Evolutionary conservation across 2,888 invertebrate species (phyloP).

Genomic region (Aphrophora alni): DNA sequence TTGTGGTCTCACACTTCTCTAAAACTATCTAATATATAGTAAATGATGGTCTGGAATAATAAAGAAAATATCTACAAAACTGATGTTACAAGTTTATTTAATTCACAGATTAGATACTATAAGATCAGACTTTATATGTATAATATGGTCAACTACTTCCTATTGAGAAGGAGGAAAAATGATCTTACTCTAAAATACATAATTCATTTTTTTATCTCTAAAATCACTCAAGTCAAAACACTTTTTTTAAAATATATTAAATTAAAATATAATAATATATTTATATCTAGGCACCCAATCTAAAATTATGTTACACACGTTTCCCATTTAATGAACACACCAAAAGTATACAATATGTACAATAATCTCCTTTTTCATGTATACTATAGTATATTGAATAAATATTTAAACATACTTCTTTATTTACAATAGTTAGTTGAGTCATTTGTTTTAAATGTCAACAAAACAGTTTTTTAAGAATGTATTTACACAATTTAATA

Average conservation of each 20-base stretch:
- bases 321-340: neutral
- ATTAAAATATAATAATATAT: neutral
- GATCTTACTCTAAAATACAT: neutral
- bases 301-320: neutral
- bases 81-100: neutral
- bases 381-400: too few relatives aligned
- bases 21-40: neutral
- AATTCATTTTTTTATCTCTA: neutral
- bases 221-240: neutral
- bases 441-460: neutral
- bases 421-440: neutral
- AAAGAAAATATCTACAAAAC: neutral
- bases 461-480: neutral
- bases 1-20: too few relatives aligned
- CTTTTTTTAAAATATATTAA: neutral
- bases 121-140: neutral
- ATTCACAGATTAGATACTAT: neutral
- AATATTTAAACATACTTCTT: neutral
- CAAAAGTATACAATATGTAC: neutral
- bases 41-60: neutral
- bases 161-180: neutral
- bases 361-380: neutral
- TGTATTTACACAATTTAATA: neutral
- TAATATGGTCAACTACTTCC: neutral
- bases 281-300: conserved; percentile 2